Evolutionary conservation across 2,888 invertebrate genomes (phyloP).

Genomic region (Aspidiotus destructor): DNA sequence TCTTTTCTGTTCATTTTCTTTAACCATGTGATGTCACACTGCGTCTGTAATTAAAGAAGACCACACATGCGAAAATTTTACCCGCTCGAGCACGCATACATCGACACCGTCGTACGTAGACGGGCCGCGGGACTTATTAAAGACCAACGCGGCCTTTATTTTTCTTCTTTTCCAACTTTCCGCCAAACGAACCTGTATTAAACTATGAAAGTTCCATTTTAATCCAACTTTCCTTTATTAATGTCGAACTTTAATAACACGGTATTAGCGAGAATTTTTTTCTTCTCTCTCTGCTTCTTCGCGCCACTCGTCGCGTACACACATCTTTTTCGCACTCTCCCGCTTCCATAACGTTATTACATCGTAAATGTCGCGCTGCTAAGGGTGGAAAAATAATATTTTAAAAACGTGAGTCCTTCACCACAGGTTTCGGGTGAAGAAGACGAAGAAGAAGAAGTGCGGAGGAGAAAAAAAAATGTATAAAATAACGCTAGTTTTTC

Average conservation of each 20-base stretch:
- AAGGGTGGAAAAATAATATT: conserved; percentile 13
- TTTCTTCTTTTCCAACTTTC: conserved; percentile 26
- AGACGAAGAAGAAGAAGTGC: background rate
- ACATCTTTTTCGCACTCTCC: background rate
- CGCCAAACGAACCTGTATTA: conserved; percentile 28
- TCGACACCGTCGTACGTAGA: conserved; percentile 12
- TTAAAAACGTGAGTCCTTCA: conserved; percentile 4
- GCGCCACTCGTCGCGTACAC: conserved; percentile 1
- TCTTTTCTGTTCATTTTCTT: conserved; percentile 31
- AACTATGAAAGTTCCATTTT: conserved; percentile 31
- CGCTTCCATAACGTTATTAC: conserved; percentile 1
- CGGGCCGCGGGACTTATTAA: conserved; percentile 31
- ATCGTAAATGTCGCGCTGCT: background rate
- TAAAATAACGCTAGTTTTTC: background rate
- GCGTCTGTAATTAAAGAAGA: conserved; percentile 32
- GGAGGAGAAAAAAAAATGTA: background rate
- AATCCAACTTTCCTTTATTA: conserved; percentile 33
- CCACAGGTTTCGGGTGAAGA: background rate
- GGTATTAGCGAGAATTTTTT: conserved; percentile 30
- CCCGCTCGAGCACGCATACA: conserved; percentile 21
- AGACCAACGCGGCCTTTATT: conserved; percentile 18
- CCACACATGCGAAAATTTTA: conserved; percentile 30
- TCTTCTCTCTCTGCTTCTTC: conserved; percentile 6
- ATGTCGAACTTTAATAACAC: conserved; percentile 32
- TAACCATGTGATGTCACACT: conserved; percentile 31